Conservation (phyloP, 2,113 vertebrate genomes). For the Syngnathus scovelli region DNA sequence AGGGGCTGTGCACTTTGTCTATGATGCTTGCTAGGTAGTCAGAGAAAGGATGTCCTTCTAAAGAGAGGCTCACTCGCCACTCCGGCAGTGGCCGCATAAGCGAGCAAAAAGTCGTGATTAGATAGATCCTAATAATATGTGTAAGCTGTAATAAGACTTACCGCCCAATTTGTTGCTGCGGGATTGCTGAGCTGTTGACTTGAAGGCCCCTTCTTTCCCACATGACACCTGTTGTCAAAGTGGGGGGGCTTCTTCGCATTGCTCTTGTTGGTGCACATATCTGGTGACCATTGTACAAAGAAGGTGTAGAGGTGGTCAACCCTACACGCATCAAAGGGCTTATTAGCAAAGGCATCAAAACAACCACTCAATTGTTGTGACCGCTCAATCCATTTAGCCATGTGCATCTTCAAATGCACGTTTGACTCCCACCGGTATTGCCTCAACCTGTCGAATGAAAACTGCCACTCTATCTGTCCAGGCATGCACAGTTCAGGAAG, state of each 20-base stretch:
- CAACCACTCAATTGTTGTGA: not conserved
- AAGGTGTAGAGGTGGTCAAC: slow-evolving; percentile 92
- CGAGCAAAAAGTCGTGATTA: too few species aligned
- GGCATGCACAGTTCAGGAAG: not conserved
- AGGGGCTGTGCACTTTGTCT: rapidly evolving
- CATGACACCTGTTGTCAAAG: slow-evolving; percentile 74
- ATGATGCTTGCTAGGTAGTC: not conserved
- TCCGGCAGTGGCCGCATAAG: too few species aligned
- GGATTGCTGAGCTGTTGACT: slow-evolving; percentile 77
- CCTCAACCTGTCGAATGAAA: not conserved
- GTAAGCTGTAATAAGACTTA: slow-evolving; percentile 61
- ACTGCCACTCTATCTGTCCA: not conserved
- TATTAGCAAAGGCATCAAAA: too few species aligned
- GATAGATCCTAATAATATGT: too few species aligned
- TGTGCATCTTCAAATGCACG: not conserved
- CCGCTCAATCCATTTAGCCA: too few species aligned
- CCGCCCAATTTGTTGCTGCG: slow-evolving; percentile 81
- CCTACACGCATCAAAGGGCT: slow-evolving; percentile 52
- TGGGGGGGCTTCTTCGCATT: slow-evolving; percentile 78
- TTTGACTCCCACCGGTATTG: not conserved
- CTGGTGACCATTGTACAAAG: slow-evolving; percentile 91
- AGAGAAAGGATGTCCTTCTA: slow-evolving; percentile 46
- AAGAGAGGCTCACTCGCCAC: slow-evolving; percentile 4
- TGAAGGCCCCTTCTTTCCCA: slow-evolving; percentile 78
- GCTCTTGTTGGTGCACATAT: slow-evolving; percentile 78